These are phyloP conservation scores for Cygnus buccinator DNA, from an alignment of 2,113 vertebrate species.

Conservation along the genomic window DNA sequence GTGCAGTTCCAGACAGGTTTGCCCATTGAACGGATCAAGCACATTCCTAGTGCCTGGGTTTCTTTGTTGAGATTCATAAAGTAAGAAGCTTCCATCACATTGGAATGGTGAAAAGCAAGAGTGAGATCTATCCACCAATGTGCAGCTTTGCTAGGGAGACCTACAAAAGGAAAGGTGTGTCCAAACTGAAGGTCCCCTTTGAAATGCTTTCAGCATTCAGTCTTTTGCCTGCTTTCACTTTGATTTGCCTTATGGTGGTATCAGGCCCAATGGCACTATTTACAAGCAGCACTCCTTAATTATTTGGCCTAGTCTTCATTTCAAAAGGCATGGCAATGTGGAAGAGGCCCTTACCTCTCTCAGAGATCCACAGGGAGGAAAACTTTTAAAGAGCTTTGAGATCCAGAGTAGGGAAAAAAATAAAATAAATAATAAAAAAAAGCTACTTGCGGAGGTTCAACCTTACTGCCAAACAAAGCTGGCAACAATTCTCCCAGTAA, in stretches of 20 bases:
- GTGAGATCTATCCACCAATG: neutral
- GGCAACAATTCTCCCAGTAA: neutral
- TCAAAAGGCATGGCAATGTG: neutral
- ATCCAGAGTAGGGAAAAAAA: neutral
- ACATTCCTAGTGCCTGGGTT: neutral
- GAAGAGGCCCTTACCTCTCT: neutral
- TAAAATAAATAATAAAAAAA: neutral
- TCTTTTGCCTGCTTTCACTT: neutral
- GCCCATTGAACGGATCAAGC: neutral
- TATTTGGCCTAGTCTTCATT: neutral
- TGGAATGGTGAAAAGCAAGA: neutral
- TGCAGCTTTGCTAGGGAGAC: neutral
- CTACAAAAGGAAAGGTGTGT: neutral
- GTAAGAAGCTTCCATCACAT: neutral
- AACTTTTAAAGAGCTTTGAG: neutral
- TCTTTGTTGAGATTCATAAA: neutral
- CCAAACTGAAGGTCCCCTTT: neutral
- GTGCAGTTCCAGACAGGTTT: neutral
- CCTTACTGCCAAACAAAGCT: fast-evolving
- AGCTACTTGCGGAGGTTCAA: neutral
- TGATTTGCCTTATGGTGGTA: fast-evolving
- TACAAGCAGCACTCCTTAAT: neutral
- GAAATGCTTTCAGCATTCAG: neutral
- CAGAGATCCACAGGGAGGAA: neutral
- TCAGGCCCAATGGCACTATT: neutral